A percentile compares a stretch with the other conserved stretches of the same genome.
Conservation (phyloP, 2,797 vertebrate species). For the Forpus xanthops region DNA sequence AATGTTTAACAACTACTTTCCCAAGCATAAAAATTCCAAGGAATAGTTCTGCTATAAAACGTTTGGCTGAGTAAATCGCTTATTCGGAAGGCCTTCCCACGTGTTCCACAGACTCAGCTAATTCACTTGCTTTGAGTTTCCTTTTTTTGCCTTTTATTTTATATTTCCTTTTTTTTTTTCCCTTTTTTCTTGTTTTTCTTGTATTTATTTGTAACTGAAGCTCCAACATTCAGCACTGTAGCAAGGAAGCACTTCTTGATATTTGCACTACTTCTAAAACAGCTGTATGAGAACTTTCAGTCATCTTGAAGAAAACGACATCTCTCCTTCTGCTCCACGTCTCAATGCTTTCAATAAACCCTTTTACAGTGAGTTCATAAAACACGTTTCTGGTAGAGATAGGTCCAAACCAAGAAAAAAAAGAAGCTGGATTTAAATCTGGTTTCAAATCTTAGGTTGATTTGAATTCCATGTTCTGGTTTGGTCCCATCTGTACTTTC, state of each 20-base stretch:
- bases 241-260: constrained; percentile 78
- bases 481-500: constrained; percentile 67
- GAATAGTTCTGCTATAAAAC: constrained; percentile 74
- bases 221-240: constrained; percentile 64
- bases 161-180: background rate
- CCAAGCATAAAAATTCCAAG: constrained; percentile 68
- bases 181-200: background rate
- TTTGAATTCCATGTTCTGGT: constrained; percentile 33
- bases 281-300: constrained; percentile 69
- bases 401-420: constrained; percentile 58
- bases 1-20: constrained; percentile 76
- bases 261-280: constrained; percentile 69
- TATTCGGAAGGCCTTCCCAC: constrained; percentile 64
- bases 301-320: constrained; percentile 45
- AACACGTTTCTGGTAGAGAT: constrained; percentile 62
- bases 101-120: constrained; percentile 47
- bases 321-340: constrained; percentile 40
- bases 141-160: background rate
- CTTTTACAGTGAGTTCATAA: constrained; percentile 62
- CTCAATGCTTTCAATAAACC: constrained; percentile 52
- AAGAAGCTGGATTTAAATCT: constrained; percentile 34
- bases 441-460: constrained; percentile 26
- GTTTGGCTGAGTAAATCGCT: constrained; percentile 70
- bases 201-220: constrained; percentile 37
- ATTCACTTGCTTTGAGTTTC: constrained; percentile 62